Evolutionary conservation across 2,113 vertebrate genomes (phyloP).

Genomic region (Crypturellus undulatus): DNA sequence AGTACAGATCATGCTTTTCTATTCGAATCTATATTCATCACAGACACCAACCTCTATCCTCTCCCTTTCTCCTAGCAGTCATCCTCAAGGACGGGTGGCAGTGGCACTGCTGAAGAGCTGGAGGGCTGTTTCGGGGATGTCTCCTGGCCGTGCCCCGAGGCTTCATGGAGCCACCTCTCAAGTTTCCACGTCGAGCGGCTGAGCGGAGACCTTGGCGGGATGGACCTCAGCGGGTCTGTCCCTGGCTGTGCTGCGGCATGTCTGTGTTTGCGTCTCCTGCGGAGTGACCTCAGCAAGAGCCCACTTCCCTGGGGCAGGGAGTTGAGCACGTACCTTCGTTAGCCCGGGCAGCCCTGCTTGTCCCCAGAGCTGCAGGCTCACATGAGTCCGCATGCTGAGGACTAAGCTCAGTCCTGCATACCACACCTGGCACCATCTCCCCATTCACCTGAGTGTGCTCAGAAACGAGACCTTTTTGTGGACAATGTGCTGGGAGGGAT

Average conservation of each 20-base stretch:
- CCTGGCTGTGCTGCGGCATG: not conserved
- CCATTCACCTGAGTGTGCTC: not conserved
- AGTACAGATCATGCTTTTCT: not conserved
- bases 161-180: not conserved
- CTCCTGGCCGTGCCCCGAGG: not conserved
- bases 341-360: not conserved
- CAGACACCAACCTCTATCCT: not conserved
- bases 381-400: not conserved
- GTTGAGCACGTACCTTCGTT: not conserved
- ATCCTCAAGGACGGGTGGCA: not conserved
- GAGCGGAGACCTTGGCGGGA: not conserved
- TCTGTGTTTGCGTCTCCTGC: not conserved
- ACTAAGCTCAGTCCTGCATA: not conserved
- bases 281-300: rapidly evolving
- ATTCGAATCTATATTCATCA: rapidly evolving
- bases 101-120: rapidly evolving
- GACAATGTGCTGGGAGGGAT: not conserved
- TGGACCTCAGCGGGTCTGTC: not conserved
- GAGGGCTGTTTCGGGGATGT: not conserved
- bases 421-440: not conserved
- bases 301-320: not conserved
- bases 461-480: not conserved
- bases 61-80: not conserved
- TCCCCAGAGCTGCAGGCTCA: not conserved
- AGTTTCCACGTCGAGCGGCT: not conserved